These are phyloP conservation scores for Aleiodes alternator DNA, from an alignment of 2,888 invertebrate species.

Conservation along the genomic window DNA sequence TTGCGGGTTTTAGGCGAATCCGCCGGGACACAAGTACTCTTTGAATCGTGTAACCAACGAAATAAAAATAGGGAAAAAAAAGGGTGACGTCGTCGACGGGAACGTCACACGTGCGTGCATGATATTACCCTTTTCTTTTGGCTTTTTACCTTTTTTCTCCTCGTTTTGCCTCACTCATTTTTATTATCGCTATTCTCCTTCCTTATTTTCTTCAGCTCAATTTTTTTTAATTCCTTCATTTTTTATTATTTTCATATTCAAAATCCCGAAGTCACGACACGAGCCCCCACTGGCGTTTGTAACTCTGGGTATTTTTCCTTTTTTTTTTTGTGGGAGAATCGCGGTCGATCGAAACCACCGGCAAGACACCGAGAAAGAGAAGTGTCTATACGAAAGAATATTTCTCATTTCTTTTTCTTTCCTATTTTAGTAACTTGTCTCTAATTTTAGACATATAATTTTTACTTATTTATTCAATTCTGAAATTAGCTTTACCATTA, in stretches of 20 bases:
- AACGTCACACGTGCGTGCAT: constrained; percentile 52
- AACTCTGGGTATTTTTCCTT: neutral
- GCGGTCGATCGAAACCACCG: constrained; percentile 38
- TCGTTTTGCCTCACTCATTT: neutral
- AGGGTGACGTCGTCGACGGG: constrained; percentile 16
- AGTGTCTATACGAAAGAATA: neutral
- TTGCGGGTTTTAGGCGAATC: constrained; percentile 1
- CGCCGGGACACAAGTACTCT: neutral
- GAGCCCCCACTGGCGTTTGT: constrained; percentile 9
- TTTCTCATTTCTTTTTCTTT: neutral
- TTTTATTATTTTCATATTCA: constrained; percentile 40
- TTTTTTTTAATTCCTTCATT: neutral
- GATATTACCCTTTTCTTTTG: constrained; percentile 18
- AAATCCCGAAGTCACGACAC: constrained; percentile 39
- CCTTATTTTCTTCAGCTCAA: constrained; percentile 20
- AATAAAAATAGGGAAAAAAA: neutral
- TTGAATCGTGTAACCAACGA: neutral
- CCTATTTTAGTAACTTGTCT: neutral
- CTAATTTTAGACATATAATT: neutral
- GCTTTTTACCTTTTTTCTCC: constrained; percentile 27
- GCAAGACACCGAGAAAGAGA: neutral
- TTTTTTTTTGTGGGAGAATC: constrained; percentile 10
- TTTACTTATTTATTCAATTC: constrained; percentile 8
- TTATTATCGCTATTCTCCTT: constrained; percentile 22
- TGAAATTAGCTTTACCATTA: neutral